phyloP scores from a whole-genome alignment of 2,797 vertebrate genomes.

The Apogon talboti region DNA sequence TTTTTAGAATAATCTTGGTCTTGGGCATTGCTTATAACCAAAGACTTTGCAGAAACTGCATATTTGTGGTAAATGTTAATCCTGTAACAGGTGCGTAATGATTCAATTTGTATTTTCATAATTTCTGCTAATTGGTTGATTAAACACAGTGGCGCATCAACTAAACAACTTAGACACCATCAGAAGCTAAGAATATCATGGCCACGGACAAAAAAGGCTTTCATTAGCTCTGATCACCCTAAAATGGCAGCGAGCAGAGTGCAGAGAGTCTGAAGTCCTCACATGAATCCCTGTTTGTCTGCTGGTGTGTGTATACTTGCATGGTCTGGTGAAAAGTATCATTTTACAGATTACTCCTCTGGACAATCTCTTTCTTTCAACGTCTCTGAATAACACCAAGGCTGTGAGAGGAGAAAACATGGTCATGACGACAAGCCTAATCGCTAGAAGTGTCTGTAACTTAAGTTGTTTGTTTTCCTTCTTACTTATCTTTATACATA shows the following conservation, averaged over 20 bases:
- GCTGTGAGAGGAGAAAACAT: slow-evolving; percentile 58
- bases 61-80: neutral
- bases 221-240: slow-evolving; percentile 40
- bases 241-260: slow-evolving; percentile 59
- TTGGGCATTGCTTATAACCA: too few species aligned
- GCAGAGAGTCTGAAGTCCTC: slow-evolving; percentile 41
- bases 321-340: slow-evolving; percentile 49
- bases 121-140: neutral
- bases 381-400: slow-evolving; percentile 65
- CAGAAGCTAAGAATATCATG: slow-evolving; percentile 21
- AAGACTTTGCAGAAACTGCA: too few species aligned
- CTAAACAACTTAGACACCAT: slow-evolving; percentile 18
- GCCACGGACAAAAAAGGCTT: slow-evolving; percentile 42
- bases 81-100: neutral
- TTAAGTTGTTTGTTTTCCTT: neutral
- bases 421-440: slow-evolving; percentile 60
- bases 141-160: slow-evolving; percentile 21
- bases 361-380: slow-evolving; percentile 66
- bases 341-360: slow-evolving; percentile 59
- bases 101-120: neutral
- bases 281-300: slow-evolving; percentile 42
- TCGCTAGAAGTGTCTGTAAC: slow-evolving; percentile 28
- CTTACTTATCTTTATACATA: slow-evolving; percentile 5
- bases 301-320: slow-evolving; percentile 25
- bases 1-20: too few species aligned